Evolutionary conservation across 1,140 invertebrate species (phyloP).

Genomic region (Druon quercuslanigerum): DNA sequence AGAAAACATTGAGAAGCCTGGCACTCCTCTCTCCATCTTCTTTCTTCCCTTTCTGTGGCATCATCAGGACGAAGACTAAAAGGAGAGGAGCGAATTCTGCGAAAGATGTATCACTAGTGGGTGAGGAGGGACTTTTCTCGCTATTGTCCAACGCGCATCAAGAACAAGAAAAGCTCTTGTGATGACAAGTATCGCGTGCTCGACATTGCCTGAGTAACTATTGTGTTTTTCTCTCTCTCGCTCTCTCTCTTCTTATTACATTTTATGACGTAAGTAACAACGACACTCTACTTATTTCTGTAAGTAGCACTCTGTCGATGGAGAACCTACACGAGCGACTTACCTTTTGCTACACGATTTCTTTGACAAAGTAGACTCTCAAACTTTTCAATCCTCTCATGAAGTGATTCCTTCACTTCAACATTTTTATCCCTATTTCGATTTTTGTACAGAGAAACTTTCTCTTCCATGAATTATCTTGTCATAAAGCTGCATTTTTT

Average conservation of each 20-base stretch:
- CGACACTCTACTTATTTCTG: slow-evolving; percentile 52
- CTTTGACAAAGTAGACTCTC: too few species aligned
- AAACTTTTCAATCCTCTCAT: too few species aligned
- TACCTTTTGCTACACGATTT: too few species aligned
- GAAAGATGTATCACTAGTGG: slow-evolving; percentile 32
- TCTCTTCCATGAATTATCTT: too few species aligned
- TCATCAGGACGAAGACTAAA: slow-evolving; percentile 3
- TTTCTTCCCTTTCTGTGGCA: slow-evolving; percentile 2
- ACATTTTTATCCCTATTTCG: too few species aligned
- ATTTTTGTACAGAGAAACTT: too few species aligned
- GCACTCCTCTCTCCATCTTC: neutral
- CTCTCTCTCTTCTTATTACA: slow-evolving; percentile 32
- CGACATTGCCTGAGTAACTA: slow-evolving; percentile 2
- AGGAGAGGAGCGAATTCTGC: neutral
- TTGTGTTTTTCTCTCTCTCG: neutral
- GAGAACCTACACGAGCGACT: too few species aligned
- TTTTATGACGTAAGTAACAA: slow-evolving; percentile 51
- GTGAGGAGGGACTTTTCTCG: neutral
- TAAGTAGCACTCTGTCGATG: slow-evolving; percentile 45
- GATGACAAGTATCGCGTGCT: neutral
- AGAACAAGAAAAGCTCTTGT: slow-evolving; percentile 31
- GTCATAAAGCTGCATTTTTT: too few species aligned
- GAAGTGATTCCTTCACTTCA: too few species aligned
- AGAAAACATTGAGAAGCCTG: slow-evolving; percentile 15
- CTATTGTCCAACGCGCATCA: slow-evolving; percentile 8